Conservation (phyloP, 2,888 invertebrate genomes). For the Tinea trinotella region DNA sequence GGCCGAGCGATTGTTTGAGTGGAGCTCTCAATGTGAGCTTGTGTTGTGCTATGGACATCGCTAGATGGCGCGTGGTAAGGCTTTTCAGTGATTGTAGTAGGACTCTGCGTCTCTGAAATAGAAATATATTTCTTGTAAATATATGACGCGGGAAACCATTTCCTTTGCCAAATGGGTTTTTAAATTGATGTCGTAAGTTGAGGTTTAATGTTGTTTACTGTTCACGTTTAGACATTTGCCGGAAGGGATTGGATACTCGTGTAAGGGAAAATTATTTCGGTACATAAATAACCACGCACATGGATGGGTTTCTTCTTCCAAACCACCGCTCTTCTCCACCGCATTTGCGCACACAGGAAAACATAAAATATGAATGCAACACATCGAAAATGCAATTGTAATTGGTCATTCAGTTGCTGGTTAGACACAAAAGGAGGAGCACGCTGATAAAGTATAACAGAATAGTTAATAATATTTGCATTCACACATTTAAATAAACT, state of each 20-base stretch:
- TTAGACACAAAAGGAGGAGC: too few species aligned
- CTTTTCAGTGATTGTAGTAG: constrained; percentile 47
- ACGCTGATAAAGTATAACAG: too few species aligned
- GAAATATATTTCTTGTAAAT: constrained; percentile 19
- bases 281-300: neutral
- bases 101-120: constrained; percentile 46
- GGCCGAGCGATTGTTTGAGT: constrained; percentile 48
- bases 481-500: too few species aligned
- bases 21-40: constrained; percentile 38
- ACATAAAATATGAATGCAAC: too few species aligned
- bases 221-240: neutral
- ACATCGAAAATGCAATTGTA: too few species aligned
- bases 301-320: neutral
- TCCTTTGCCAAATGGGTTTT: constrained; percentile 1
- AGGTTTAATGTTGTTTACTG: constrained; percentile 10
- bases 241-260: neutral
- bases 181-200: constrained; percentile 13
- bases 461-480: too few species aligned
- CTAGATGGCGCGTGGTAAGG: constrained; percentile 57
- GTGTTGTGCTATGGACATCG: constrained; percentile 35
- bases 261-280: neutral
- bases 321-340: too few species aligned
- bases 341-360: too few species aligned
- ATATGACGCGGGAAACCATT: neutral
- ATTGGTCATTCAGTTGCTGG: too few species aligned